Conservation (phyloP, 2,888 invertebrate genomes). For the Thera obeliscata region DNA sequence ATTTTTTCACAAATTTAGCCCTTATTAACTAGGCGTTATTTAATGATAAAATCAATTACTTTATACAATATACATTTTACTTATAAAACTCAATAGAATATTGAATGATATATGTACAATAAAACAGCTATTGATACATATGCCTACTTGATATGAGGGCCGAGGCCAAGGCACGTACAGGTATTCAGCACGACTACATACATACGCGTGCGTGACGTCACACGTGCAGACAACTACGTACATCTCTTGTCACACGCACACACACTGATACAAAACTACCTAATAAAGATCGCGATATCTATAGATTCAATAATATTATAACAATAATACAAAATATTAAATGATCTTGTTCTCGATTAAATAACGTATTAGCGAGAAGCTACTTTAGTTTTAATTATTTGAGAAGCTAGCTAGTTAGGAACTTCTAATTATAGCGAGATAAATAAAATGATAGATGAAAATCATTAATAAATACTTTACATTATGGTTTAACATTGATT, state of each 20-base stretch:
- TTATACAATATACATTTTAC: slow-evolving; percentile 85
- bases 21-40: slow-evolving; percentile 83
- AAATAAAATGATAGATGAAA: slow-evolving; percentile 74
- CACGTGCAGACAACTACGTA: not conserved
- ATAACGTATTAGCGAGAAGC: slow-evolving; percentile 60
- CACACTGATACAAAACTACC: slow-evolving; percentile 40
- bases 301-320: slow-evolving; percentile 54
- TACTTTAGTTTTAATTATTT: slow-evolving; percentile 64
- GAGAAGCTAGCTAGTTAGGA: slow-evolving; percentile 82
- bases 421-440: slow-evolving; percentile 80
- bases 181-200: slow-evolving; percentile 56
- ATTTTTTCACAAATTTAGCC: slow-evolving; percentile 83
- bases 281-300: slow-evolving; percentile 63
- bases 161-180: slow-evolving; percentile 79
- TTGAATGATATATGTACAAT: slow-evolving; percentile 83
- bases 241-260: slow-evolving; percentile 19
- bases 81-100: slow-evolving; percentile 83
- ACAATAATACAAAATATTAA: slow-evolving; percentile 61
- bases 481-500: slow-evolving; percentile 68
- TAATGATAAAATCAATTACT: slow-evolving; percentile 83
- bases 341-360: slow-evolving; percentile 58
- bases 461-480: slow-evolving; percentile 81
- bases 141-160: slow-evolving; percentile 81
- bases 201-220: slow-evolving; percentile 43
- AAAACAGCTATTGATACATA: slow-evolving; percentile 79